These are phyloP conservation scores for Plutomurus gul DNA, from an alignment of 1,140 invertebrate species.

Conservation along the genomic window DNA sequence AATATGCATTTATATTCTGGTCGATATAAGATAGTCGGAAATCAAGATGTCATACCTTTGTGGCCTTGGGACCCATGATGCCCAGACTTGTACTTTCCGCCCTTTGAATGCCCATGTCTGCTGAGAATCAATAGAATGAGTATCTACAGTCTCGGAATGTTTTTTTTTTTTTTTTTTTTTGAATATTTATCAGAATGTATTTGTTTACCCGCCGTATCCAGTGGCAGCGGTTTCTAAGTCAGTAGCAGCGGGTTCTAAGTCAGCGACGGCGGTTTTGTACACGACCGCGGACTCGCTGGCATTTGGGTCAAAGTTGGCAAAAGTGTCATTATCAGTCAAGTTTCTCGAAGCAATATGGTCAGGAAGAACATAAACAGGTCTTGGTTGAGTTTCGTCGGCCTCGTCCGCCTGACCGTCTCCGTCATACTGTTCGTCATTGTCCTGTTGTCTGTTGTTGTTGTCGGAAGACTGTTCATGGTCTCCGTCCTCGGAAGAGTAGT, in stretches of 20 bases:
- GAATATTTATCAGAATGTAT: neutral
- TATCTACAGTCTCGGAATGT: neutral
- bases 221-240: conserved; percentile 50
- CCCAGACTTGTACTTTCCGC: conserved; percentile 38
- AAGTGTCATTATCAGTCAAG: conserved; percentile 40
- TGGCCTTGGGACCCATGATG: conserved; percentile 40
- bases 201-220: conserved; percentile 47
- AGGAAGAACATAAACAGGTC: conserved; percentile 25
- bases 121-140: neutral
- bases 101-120: conserved; percentile 40
- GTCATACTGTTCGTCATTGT: neutral
- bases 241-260: too few species aligned
- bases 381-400: conserved; percentile 6
- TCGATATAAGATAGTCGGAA: neutral
- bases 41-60: conserved; percentile 16
- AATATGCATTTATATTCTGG: neutral
- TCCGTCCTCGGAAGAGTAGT: neutral
- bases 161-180: neutral
- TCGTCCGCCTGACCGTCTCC: conserved; percentile 5
- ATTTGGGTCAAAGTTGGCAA: conserved; percentile 4
- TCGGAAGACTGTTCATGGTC: neutral
- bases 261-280: conserved; percentile 9
- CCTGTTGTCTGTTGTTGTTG: too few species aligned
- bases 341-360: conserved; percentile 29
- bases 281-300: conserved; percentile 42